Percentiles rank a stretch among this genome's conserved stretches.
Evolutionary conservation across 2,888 invertebrate species (phyloP).

Genomic region (Psylliodes chrysocephalus): DNA sequence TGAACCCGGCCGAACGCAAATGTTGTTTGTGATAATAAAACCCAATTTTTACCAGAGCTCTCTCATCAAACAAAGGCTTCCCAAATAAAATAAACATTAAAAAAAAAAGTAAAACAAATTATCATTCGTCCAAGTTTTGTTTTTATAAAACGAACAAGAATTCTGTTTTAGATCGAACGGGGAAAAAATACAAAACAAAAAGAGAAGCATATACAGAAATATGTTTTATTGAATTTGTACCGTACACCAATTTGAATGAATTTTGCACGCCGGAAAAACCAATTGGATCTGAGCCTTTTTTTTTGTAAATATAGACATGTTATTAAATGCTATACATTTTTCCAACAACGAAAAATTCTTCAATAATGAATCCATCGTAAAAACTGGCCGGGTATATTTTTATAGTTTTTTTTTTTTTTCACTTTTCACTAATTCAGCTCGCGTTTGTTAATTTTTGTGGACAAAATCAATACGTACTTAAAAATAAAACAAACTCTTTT

Average conservation of each 20-base stretch:
- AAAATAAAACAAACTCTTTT: constrained; percentile 20
- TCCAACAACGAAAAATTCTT: constrained; percentile 27
- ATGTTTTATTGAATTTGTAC: constrained; percentile 55
- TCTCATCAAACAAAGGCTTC: constrained; percentile 60
- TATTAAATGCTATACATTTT: constrained; percentile 38
- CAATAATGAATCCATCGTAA: constrained; percentile 36
- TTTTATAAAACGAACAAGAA: constrained; percentile 58
- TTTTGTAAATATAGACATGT: constrained; percentile 39
- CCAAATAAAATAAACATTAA: constrained; percentile 60
- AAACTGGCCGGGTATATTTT: constrained; percentile 29
- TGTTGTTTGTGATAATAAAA: constrained; percentile 65
- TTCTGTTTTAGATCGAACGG: constrained; percentile 55
- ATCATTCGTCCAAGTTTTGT: constrained; percentile 59
- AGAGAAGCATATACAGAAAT: constrained; percentile 51
- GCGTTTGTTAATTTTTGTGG: constrained; percentile 25
- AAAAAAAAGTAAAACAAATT: constrained; percentile 62
- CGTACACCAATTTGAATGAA: constrained; percentile 49
- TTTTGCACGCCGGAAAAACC: constrained; percentile 48
- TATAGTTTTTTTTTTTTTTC: constrained; percentile 22
- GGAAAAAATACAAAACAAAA: constrained; percentile 45
- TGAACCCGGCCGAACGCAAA: constrained; percentile 62
- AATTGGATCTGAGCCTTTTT: constrained; percentile 42
- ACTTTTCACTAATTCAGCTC: constrained; percentile 21
- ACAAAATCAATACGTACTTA: constrained; percentile 24
- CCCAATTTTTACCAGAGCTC: constrained; percentile 64